Evolutionary conservation across 2,888 invertebrate species (phyloP), one percentile per base, ranked within the genome.

Genomic region (Coremacera marginata): DNA sequence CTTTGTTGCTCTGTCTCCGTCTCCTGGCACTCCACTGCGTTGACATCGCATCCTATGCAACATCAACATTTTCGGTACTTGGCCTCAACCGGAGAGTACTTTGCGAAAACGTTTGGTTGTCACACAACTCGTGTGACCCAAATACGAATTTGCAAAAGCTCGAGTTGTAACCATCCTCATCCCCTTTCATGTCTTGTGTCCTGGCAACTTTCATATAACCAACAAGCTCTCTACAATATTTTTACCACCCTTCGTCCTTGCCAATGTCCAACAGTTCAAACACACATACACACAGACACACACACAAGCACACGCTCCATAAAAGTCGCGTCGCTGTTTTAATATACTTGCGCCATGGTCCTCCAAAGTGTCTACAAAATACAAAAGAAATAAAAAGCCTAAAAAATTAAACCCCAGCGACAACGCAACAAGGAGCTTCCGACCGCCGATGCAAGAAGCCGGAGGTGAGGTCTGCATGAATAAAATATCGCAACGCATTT

Each of bases 71-170:
- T 74, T 67, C 34, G 74, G 55, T 55, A 65, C 74, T 74, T 74
- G 67, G 65, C 74, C 74, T 74, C 67, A 25, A 67, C 27, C 49
- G 19, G 49, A 52, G 55, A 67, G 74, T 3, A 27, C 19, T 74
- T 65, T 37, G 74, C 74, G 67, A 55, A 74, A 73, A 67, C 52
- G 37, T 25, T 67, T 67, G 67, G 44, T 44, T 44, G 44, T 74
- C 49, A 62, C 49, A 60, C 75, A 70, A 49, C 65, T 79, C 80
- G 75, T 79, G 73, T 85, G 85, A 85, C 85, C 85, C 82, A 85
- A 85, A 85, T 86, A 85, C 83, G 83, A 84, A 37, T 60, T 84
- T 81, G 51, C 72, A 72, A 67, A 67, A 34, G 19, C 76, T 51
- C 27, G 7, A 74, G 72, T 55, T 55, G 55, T 60, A 25, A 55